These are phyloP conservation scores for Physeter macrocephalus DNA, from an alignment of 2,113 vertebrate species.

Conservation along the genomic window DNA sequence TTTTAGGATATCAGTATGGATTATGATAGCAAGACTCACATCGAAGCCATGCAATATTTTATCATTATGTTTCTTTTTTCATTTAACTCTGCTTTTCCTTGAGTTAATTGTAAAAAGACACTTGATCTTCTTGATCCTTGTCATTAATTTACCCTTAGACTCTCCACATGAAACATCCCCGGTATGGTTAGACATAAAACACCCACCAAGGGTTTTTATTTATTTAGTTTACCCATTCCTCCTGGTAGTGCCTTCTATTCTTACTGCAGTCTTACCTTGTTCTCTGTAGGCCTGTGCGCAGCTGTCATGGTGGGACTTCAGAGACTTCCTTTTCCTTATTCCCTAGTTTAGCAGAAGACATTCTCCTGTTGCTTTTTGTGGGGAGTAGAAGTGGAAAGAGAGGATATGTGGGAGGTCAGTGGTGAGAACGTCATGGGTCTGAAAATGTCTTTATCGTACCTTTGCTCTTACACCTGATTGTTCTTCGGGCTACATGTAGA, in stretches of 20 bases:
- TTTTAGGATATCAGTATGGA: not conserved
- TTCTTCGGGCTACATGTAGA: not conserved
- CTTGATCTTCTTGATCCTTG: not conserved
- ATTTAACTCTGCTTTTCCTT: not conserved
- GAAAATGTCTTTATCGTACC: not conserved
- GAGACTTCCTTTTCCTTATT: not conserved
- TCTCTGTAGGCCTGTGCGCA: too few species aligned
- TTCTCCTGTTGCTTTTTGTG: not conserved
- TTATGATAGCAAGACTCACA: not conserved
- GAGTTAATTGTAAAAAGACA: not conserved
- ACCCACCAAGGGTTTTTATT: not conserved
- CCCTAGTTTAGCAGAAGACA: not conserved
- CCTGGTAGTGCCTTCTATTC: not conserved
- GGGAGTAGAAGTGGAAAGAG: not conserved
- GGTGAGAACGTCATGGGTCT: not conserved
- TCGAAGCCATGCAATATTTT: not conserved
- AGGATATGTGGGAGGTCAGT: not conserved
- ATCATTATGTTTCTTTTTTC: not conserved
- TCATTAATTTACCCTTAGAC: not conserved
- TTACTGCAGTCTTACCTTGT: not conserved
- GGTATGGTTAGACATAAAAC: not conserved
- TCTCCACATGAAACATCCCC: not conserved
- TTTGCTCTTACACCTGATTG: not conserved
- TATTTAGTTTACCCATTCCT: not conserved
- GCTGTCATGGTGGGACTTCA: not conserved